Evolutionary conservation across 2,113 vertebrate genomes (phyloP), one percentile per base, ranked within the genome.

Genomic region (Empidonax traillii): DNA sequence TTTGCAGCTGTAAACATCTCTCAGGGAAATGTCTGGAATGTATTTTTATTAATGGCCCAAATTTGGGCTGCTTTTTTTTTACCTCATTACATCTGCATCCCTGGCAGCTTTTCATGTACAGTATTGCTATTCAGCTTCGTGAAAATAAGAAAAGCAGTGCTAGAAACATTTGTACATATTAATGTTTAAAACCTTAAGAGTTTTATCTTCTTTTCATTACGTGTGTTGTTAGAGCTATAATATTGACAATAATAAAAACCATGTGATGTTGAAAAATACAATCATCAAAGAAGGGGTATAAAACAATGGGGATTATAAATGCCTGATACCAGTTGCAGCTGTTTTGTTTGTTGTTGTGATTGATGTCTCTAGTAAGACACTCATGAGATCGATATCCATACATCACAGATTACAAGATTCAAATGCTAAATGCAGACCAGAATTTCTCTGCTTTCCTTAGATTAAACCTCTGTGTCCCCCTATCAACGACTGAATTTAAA

Each of bases 1-100:
- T 56, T 95, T 92, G 87, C 82, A 96, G 66, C 75, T 96, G 93
- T 95, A 87, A 58, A n/a, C 67, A 41, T 85, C 73, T 92, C 77
- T 85, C 65, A 80, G 94, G 75, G 72, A 77, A 84, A 84, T 84
- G 49, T 67, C 52, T 91, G 76, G 86, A 91, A 89, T 35, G 69
- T 53, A 17, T 89, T 92, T 95, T 84, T 63, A 49, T 71, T 92
- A 89, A 82, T 56, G 53, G 53, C 89, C 62, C 12, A 13, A 39
- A 81, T 95, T 95, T 39, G 8, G 3, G 63, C 47, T 74, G 33
- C 6, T 21, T 71, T 78, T 87, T 49, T 91, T 75, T 46, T 6
- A 75, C 88, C 76, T 88, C 65, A 39, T 86, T 90, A 22, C 12
- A 58, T 74, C 61, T 92, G 41, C 61, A 71, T 67, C 65, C 12